Percentiles rank a stretch among this genome's conserved stretches.
These are phyloP conservation scores for Trichechus manatus DNA, from an alignment of 2,113 vertebrate genomes.

Conservation along the genomic window DNA sequence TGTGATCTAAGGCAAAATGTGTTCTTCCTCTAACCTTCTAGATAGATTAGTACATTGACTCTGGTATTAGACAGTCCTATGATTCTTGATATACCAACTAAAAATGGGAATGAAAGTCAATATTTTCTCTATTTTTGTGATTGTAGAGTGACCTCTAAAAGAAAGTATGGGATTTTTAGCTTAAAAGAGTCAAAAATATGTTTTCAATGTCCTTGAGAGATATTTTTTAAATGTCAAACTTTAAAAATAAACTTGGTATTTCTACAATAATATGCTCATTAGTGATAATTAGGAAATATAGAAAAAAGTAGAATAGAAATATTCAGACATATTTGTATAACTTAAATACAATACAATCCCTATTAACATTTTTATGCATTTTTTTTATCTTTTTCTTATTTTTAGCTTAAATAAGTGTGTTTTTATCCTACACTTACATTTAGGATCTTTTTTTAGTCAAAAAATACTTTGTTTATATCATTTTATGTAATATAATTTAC, in stretches of 20 bases:
- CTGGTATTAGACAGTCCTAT: not conserved
- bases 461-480: slow-evolving; percentile 30
- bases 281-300: slow-evolving; percentile 22
- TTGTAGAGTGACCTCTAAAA: slow-evolving; percentile 6
- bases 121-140: slow-evolving; percentile 45
- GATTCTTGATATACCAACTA: slow-evolving; percentile 40
- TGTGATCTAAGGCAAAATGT: slow-evolving; percentile 31
- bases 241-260: slow-evolving; percentile 57
- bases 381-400: slow-evolving; percentile 1
- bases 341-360: slow-evolving; percentile 13
- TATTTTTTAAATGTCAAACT: slow-evolving; percentile 51
- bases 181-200: slow-evolving; percentile 45
- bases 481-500: not conserved
- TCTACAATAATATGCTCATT: slow-evolving; percentile 38
- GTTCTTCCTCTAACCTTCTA: slow-evolving; percentile 39
- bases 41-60: slow-evolving; percentile 15
- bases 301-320: not conserved
- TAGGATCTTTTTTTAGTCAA: slow-evolving; percentile 39
- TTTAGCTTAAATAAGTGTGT: slow-evolving; percentile 9
- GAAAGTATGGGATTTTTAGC: slow-evolving; percentile 50
- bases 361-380: not conserved
- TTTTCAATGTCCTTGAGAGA: slow-evolving; percentile 32
- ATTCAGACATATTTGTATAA: slow-evolving; percentile 24
- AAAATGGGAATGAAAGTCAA: slow-evolving; percentile 43
- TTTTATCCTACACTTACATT: slow-evolving; percentile 29